phyloP scores from a whole-genome alignment of 1,140 invertebrate species.

The Sarcophaga bullata region DNA sequence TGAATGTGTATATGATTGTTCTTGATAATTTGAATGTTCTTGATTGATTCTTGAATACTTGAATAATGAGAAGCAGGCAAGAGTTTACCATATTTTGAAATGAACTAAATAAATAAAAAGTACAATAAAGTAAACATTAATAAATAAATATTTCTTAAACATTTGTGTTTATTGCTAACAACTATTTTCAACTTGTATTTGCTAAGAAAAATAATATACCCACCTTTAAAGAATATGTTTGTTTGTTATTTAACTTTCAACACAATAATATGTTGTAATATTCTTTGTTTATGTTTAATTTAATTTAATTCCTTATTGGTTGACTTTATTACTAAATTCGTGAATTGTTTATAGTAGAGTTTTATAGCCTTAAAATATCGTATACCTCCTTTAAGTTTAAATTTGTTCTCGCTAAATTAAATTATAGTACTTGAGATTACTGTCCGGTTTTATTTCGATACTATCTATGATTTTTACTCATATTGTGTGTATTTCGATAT shows the following conservation, averaged over 20 bases:
- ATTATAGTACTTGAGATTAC: too few species aligned
- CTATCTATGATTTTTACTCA: slow-evolving; percentile 12
- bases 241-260: background rate
- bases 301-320: background rate
- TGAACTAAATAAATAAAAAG: slow-evolving; percentile 7
- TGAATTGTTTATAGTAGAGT: background rate
- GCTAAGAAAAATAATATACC: background rate
- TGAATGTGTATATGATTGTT: background rate
- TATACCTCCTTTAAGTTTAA: background rate
- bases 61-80: too few species aligned
- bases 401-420: too few species aligned
- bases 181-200: too few species aligned
- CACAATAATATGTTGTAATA: background rate
- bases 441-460: background rate
- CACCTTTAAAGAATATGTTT: background rate
- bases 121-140: background rate
- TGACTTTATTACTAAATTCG: background rate
- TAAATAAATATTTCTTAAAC: background rate
- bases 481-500: slow-evolving; percentile 49
- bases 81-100: background rate
- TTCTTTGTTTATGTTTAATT: background rate
- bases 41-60: too few species aligned
- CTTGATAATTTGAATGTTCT: too few species aligned
- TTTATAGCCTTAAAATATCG: background rate
- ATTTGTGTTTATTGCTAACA: too few species aligned